Conservation (phyloP, 2,113 vertebrate species). For the Castor canadensis region DNA sequence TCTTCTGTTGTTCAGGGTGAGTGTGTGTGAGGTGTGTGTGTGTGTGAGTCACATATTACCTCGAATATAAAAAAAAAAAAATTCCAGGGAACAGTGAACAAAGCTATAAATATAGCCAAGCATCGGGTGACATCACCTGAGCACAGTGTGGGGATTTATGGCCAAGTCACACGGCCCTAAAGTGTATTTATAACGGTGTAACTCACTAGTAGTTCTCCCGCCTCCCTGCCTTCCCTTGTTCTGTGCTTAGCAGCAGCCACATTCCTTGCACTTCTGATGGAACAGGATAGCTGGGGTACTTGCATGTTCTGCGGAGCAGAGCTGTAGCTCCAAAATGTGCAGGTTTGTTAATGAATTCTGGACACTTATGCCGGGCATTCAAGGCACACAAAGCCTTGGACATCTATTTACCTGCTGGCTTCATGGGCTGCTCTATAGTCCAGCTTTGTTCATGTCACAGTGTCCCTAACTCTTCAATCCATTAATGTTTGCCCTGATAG, state of each 20-base stretch:
- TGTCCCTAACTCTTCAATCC: background rate
- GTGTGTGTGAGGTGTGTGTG: background rate
- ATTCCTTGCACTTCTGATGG: background rate
- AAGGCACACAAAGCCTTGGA: background rate
- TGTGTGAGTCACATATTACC: background rate
- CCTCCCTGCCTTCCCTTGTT: background rate
- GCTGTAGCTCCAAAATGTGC: background rate
- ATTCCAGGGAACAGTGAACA: constrained; percentile 42
- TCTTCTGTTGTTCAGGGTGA: constrained; percentile 46
- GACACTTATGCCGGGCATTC: too few species aligned
- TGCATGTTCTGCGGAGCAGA: background rate
- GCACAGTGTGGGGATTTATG: constrained; percentile 40
- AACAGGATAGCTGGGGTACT: background rate
- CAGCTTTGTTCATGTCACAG: background rate
- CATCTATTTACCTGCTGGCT: background rate
- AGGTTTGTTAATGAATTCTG: background rate
- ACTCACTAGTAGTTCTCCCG: constrained; percentile 28
- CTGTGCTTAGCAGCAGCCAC: background rate
- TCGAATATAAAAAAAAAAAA: background rate
- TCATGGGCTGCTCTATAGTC: background rate
- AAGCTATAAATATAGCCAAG: constrained; percentile 67
- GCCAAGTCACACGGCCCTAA: constrained; percentile 41
- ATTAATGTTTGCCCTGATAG: background rate
- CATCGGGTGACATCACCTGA: constrained; percentile 61
- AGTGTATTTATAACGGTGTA: constrained; percentile 66